Evolutionary conservation across 1,140 invertebrate genomes (phyloP).

Genomic region (Leptopilina boulardi): DNA sequence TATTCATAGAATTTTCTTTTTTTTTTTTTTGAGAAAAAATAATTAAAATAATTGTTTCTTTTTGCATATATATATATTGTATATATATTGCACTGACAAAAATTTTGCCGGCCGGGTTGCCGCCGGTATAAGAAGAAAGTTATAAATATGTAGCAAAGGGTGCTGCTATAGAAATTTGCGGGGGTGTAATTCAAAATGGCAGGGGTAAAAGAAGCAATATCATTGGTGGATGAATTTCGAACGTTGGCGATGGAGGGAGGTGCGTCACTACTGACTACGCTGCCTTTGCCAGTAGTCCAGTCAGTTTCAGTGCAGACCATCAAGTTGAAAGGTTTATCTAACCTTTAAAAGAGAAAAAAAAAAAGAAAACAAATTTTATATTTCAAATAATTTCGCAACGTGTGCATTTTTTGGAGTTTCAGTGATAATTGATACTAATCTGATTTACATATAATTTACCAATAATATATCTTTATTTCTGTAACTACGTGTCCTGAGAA

Average conservation of each 20-base stretch:
- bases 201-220: conserved; percentile 19
- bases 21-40: too few relatives aligned
- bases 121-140: background rate
- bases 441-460: too few relatives aligned
- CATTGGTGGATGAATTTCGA: background rate
- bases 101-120: background rate
- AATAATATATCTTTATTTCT: too few relatives aligned
- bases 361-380: background rate
- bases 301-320: conserved; percentile 37
- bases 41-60: too few relatives aligned
- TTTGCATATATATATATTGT: background rate
- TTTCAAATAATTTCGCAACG: background rate
- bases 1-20: too few relatives aligned
- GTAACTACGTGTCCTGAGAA: too few relatives aligned
- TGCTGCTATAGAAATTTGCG: conserved; percentile 14
- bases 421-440: background rate
- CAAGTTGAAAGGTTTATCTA: conserved; percentile 27
- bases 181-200: conserved; percentile 33
- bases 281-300: conserved; percentile 28
- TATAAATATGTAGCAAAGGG: conserved; percentile 3
- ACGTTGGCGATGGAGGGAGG: background rate
- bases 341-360: background rate
- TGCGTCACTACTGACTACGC: conserved; percentile 9
- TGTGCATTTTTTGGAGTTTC: background rate
- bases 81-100: too few relatives aligned